Percentiles rank a stretch among this genome's conserved stretches.
Conservation (phyloP, 2,113 vertebrate species). For the Xenopus laevis region DNA sequence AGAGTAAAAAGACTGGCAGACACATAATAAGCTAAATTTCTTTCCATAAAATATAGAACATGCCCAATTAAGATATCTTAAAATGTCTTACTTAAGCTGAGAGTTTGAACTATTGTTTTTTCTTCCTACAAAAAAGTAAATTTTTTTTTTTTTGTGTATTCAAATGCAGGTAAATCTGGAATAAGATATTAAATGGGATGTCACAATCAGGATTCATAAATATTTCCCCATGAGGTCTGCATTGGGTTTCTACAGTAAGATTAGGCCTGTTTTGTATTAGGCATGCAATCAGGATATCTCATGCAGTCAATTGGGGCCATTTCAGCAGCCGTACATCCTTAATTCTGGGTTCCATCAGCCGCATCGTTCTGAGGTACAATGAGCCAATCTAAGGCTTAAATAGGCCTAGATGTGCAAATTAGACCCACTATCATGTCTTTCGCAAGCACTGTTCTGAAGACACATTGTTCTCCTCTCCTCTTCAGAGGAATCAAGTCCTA, state of each 20-base stretch:
- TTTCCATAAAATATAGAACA: neutral
- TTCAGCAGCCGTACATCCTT: constrained; percentile 66
- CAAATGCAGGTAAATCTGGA: constrained; percentile 38
- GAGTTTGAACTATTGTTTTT: neutral
- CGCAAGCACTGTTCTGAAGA: constrained; percentile 67
- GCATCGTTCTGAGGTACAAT: constrained; percentile 66
- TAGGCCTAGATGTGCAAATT: constrained; percentile 62
- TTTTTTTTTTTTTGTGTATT: constrained; percentile 16
- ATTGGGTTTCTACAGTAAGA: constrained; percentile 50
- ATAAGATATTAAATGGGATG: constrained; percentile 42
- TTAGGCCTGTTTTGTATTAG: constrained; percentile 66
- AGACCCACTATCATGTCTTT: constrained; percentile 70
- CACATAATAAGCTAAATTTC: no score
- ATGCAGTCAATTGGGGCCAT: constrained; percentile 75
- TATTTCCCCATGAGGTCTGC: constrained; percentile 50
- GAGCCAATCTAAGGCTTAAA: constrained; percentile 71
- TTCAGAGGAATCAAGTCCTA: constrained; percentile 62
- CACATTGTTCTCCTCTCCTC: constrained; percentile 66
- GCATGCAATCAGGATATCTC: constrained; percentile 74
- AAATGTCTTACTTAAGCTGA: no score
- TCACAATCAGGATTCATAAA: constrained; percentile 69
- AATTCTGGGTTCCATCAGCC: constrained; percentile 59
- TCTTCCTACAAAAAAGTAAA: neutral
- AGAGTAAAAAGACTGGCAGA: no score
- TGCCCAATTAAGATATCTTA: neutral